phyloP scores from a whole-genome alignment of 2,888 invertebrate species.

The Meloe dianella region DNA sequence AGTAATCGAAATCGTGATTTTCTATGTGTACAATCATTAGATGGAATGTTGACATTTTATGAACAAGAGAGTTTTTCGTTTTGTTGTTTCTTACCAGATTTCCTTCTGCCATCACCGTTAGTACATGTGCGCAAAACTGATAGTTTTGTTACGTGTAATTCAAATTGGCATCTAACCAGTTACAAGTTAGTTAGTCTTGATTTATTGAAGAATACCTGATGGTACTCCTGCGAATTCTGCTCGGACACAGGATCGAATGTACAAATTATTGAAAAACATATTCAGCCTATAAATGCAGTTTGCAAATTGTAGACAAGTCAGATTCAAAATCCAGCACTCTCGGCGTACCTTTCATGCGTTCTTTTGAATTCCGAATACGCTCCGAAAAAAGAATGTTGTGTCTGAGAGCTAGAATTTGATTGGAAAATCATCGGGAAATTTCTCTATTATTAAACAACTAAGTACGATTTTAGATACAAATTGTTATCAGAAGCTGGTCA shows the following conservation, averaged over 20 bases:
- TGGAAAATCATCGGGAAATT: slow-evolving; percentile 17
- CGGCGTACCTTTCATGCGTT: too few species aligned
- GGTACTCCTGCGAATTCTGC: not conserved
- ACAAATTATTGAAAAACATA: too few species aligned
- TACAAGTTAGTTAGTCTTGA: slow-evolving; percentile 69
- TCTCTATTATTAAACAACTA: not conserved
- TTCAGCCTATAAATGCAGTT: too few species aligned
- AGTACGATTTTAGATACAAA: slow-evolving; percentile 68
- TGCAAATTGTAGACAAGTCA: too few species aligned
- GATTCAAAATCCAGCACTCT: too few species aligned
- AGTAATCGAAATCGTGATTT: slow-evolving; percentile 84
- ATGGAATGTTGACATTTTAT: slow-evolving; percentile 87
- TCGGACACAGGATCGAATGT: too few species aligned
- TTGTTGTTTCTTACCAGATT: slow-evolving; percentile 78
- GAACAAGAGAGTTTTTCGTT: slow-evolving; percentile 93
- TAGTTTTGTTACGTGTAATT: slow-evolving; percentile 81
- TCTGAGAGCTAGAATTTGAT: not conserved
- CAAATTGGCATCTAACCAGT: slow-evolving; percentile 83
- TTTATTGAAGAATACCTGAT: too few species aligned
- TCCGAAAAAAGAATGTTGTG: too few species aligned
- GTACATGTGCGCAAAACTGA: slow-evolving; percentile 81
- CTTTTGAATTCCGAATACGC: too few species aligned
- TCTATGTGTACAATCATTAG: slow-evolving; percentile 88
- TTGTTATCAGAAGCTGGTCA: slow-evolving; percentile 76
- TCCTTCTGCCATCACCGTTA: slow-evolving; percentile 84